A percentile compares a stretch with the other conserved stretches of the same genome.
Evolutionary conservation across 1,140 invertebrate species (phyloP).

Genomic region (Bicyclus anynana): DNA sequence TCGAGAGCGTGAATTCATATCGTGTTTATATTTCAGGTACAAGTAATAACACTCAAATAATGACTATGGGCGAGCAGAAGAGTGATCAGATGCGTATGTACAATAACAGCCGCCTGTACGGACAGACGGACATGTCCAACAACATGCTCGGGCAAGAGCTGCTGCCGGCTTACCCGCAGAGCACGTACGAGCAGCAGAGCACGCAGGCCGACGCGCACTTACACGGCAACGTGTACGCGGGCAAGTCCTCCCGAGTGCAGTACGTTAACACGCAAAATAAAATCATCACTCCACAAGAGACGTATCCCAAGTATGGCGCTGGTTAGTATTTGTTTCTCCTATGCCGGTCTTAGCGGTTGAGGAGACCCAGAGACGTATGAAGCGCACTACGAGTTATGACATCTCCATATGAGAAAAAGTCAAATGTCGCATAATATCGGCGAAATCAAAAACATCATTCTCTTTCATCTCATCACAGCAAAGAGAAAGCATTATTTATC

Average conservation of each 20-base stretch:
- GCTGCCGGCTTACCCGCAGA: conserved; percentile 37
- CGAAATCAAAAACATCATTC: too few species aligned
- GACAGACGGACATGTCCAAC: conserved; percentile 43
- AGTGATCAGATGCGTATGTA: conserved; percentile 60
- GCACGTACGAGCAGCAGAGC: conserved; percentile 38
- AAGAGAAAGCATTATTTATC: too few species aligned
- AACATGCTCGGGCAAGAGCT: conserved; percentile 51
- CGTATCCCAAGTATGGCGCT: conserved; percentile 54
- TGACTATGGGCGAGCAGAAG: conserved; percentile 57
- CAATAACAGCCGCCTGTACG: conserved; percentile 46
- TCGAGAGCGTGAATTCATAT: conserved; percentile 6
- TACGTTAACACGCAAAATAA: conserved; percentile 48
- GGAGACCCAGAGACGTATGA: too few species aligned
- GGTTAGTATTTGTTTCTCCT: conserved; percentile 31
- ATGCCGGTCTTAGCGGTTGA: too few species aligned
- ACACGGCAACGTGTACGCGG: conserved; percentile 38
- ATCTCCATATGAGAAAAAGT: too few species aligned
- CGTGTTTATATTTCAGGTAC: conserved; percentile 42
- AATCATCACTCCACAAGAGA: conserved; percentile 44
- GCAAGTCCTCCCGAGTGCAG: conserved; percentile 42
- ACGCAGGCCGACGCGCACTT: conserved; percentile 42
- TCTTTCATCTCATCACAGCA: too few species aligned
- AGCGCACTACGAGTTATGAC: too few species aligned
- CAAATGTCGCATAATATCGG: too few species aligned
- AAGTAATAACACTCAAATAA: conserved; percentile 63